Evolutionary conservation across 2,888 invertebrate species (phyloP).

Genomic region (Apamea epomidion): DNA sequence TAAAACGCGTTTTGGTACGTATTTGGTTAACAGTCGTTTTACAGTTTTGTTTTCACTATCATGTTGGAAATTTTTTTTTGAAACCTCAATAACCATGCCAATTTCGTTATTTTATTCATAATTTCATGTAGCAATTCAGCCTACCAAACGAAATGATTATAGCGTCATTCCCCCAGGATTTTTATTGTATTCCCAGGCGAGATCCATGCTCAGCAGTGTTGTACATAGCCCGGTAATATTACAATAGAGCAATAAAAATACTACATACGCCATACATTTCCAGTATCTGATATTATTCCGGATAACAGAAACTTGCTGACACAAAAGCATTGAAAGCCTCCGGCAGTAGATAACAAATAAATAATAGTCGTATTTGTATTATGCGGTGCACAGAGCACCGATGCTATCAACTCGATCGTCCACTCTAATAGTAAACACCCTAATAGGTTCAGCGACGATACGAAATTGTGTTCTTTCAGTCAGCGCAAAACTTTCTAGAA

Average conservation of each 20-base stretch:
- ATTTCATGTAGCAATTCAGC: not conserved
- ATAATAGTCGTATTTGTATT: conserved; percentile 50
- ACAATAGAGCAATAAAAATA: conserved; percentile 41
- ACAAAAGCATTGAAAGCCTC: conserved; percentile 51
- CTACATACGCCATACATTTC: conserved; percentile 21
- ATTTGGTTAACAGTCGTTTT: not conserved
- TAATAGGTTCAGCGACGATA: conserved; percentile 27
- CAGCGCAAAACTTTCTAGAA: not conserved
- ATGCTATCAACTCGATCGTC: conserved; percentile 53
- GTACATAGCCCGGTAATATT: conserved; percentile 19
- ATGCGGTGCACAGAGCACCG: conserved; percentile 45
- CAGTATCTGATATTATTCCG: conserved; percentile 48
- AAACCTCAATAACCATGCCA: not conserved
- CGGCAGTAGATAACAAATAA: conserved; percentile 47
- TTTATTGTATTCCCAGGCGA: conserved; percentile 8
- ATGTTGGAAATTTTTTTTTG: not conserved
- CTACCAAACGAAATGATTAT: conserved; percentile 18
- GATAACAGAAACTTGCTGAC: conserved; percentile 50
- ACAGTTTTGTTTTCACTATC: not conserved
- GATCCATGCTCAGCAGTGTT: not conserved
- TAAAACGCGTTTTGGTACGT: not conserved
- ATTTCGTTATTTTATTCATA: not conserved
- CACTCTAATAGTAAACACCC: conserved; percentile 34
- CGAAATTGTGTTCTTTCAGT: conserved; percentile 13
- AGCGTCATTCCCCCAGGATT: not conserved